Evolutionary conservation across 2,113 vertebrate species (phyloP), one percentile per base, ranked within the genome.

Genomic region (Rhinoderma darwinii): DNA sequence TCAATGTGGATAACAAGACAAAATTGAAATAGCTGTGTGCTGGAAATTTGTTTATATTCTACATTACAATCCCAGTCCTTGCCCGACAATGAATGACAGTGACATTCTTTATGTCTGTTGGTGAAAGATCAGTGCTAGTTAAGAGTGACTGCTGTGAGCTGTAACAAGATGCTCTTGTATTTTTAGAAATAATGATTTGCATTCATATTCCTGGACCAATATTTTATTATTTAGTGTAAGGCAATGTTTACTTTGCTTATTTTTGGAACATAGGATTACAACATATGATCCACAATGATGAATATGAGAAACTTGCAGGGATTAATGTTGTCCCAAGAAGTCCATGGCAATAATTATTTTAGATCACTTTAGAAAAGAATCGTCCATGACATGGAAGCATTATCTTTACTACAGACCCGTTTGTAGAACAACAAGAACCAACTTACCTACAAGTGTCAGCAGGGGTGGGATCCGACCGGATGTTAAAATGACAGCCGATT

Each of bases 11-110:
- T 12, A 47, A 30, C 10, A 47, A 47, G 43, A 76, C 41, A 50
- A 76, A 44, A 50, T 47, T 47, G 43, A 47, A 27, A 77, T 77
- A 47, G 44, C 27, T 32, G n/a, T 27, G 43, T 32, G 74, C 27
- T 10, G 25, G 27, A 77, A 50, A 51, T 77, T 47, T 77, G 27
- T 72, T 72, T 39, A 41, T 72, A 41, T 39, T 25, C 8, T 41
- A 41, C 68, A 41, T 72, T 37, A 37, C 66, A 70, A 37, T 37
- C 6, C 15, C 68, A 72, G 6, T 22, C 37, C 30, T 18, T 17
- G 20, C 30, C 68, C 41, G 68, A 72, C 35, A 20, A 72, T 41
- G 68, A 41, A 72, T 72, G 68, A 72, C 68, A 72, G 68, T 72
- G 68, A 72, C 35, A 72, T 41, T 41, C 37, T 41, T 72, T 37